Evolutionary conservation across 2,888 invertebrate species (phyloP).

Genomic region (Coelopa pilipes): DNA sequence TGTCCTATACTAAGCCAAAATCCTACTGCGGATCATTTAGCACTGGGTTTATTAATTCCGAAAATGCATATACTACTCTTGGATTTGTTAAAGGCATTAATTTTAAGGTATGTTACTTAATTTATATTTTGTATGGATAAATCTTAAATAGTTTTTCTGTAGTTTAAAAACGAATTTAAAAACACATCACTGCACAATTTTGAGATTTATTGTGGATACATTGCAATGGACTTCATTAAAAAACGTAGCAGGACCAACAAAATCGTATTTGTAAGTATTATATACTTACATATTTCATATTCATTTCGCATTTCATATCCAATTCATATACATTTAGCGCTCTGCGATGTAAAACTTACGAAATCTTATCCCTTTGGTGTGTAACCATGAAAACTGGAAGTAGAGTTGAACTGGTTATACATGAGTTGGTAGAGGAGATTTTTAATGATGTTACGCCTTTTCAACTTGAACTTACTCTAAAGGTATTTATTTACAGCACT

Average conservation of each 20-base stretch:
- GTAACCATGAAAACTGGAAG: constrained; percentile 51
- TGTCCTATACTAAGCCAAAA: constrained; percentile 51
- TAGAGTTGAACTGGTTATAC: constrained; percentile 50
- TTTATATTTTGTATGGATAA: constrained; percentile 5
- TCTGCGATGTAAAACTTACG: constrained; percentile 52
- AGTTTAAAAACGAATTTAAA: constrained; percentile 52
- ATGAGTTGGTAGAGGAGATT: constrained; percentile 51
- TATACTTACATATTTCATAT: background rate
- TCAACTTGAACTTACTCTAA: constrained; percentile 51
- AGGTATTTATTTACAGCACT: constrained; percentile 45
- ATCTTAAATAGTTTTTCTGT: constrained; percentile 33
- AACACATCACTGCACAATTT: constrained; percentile 49
- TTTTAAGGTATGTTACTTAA: constrained; percentile 51
- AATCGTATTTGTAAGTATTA: constrained; percentile 51
- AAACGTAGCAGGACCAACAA: constrained; percentile 47
- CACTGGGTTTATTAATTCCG: constrained; percentile 53
- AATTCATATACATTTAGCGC: constrained; percentile 38
- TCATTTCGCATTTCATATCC: too few relatives aligned
- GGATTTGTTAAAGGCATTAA: constrained; percentile 49
- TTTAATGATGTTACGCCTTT: constrained; percentile 52
- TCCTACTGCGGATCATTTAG: constrained; percentile 54
- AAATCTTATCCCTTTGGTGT: constrained; percentile 52
- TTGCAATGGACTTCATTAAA: constrained; percentile 56
- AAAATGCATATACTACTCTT: constrained; percentile 53
- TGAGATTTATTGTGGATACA: constrained; percentile 51